Base-by-base conservation (phyloP, 1,140 invertebrate species). In the Microplitis demolitor region DNA sequence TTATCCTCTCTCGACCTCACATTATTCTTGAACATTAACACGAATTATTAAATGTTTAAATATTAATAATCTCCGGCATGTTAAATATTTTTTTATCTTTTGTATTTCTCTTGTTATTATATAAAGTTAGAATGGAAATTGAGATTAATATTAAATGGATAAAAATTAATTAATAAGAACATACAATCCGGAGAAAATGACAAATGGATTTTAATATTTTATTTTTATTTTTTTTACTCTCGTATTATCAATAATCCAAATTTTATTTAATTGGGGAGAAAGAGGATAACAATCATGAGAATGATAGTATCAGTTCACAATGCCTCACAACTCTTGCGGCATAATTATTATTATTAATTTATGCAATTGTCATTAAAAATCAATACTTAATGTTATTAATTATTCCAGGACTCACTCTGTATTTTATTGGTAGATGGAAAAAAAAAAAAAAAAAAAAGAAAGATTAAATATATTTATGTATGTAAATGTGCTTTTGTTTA, bases 41-140 rank as follows among this genome's bases (percentile, higher is more conserved):
- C 68, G 72, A 78, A 74, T 78, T 74, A 76, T 39, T 76, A 76
- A 45, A 9, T 72, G 71, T 77, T 71, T 45, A 61, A 71, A 53
- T 73, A 69, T 68, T 77, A 77, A 78, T 77, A 72, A 78, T 72
- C 71, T 73, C 73, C 64, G 70, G 67, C 72, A 77, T 79, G 11
- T 45, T 45, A 77, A 74, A 77, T 72, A 77, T 76, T 53, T 33
- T 74, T 74, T 60, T 73, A 24, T 24, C 24, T 24, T 24, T 24
- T 24, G 24, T 24, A 24, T 24, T 24, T 24, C 24, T 24, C 24
- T 24, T 24, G 24, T 24, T 24, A 72, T 61, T 79, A 78, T 77
- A 77, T 66, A 76, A 77, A 79, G 77, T 72, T 67, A 74, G 74
- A 66, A 68, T 71, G 67, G 74, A 54, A 68, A 54, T 61, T 14